phyloP scores from a whole-genome alignment of 2,797 vertebrate genomes.

The Molossus alvarezi region DNA sequence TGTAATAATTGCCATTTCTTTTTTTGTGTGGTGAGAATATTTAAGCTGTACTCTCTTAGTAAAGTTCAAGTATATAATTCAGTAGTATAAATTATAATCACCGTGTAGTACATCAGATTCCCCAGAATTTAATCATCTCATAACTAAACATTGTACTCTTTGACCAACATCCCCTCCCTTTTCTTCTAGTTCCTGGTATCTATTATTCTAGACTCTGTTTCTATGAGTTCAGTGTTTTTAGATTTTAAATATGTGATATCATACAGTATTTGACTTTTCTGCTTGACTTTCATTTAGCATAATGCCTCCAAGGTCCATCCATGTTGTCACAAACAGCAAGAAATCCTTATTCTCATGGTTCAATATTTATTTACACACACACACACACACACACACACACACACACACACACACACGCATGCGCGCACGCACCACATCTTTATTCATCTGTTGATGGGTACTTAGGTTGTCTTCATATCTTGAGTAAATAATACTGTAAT shows the following conservation, averaged over 20 bases:
- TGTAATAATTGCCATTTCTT: slow-evolving; percentile 1
- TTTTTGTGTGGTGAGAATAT: slow-evolving; percentile 45
- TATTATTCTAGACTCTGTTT: background rate
- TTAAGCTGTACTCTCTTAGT: slow-evolving; percentile 12
- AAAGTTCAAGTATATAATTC: slow-evolving; percentile 26
- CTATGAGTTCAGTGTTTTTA: background rate
- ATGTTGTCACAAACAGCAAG: background rate
- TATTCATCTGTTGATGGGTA: background rate
- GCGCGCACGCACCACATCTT: background rate
- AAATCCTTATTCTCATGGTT: background rate
- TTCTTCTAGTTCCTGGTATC: background rate
- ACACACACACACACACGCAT: too few relatives aligned
- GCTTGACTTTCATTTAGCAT: background rate
- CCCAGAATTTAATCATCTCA: background rate
- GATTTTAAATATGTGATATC: background rate
- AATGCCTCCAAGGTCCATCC: background rate
- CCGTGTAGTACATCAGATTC: background rate
- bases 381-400: fast-evolving
- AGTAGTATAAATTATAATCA: background rate
- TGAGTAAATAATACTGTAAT: background rate
- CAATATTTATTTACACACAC: background rate
- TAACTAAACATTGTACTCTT: background rate
- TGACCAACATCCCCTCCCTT: background rate
- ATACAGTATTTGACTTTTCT: background rate
- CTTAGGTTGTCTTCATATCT: background rate